Conservation (phyloP, 2,888 invertebrate genomes). For the Argyresthia goedartella region DNA sequence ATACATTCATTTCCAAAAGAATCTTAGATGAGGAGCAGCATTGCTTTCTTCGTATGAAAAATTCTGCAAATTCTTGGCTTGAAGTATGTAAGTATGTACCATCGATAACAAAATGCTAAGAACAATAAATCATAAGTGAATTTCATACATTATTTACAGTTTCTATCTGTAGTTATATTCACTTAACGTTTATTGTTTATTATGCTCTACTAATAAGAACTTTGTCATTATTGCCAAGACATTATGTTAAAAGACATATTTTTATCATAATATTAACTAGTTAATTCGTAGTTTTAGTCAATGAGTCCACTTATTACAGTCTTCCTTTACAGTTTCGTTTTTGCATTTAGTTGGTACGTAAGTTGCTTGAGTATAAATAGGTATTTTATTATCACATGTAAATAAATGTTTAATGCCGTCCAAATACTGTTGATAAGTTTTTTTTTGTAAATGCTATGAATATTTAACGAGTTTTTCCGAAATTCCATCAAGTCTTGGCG, state of each 20-base stretch:
- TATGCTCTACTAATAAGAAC: background rate
- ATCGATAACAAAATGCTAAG: no score
- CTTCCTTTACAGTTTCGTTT: constrained; percentile 39
- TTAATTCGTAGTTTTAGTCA: constrained; percentile 33
- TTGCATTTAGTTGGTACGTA: constrained; percentile 61
- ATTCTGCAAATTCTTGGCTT: background rate
- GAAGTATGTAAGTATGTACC: background rate
- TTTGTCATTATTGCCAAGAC: constrained; percentile 7
- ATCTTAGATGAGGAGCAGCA: background rate
- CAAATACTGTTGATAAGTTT: constrained; percentile 24
- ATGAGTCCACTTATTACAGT: constrained; percentile 36
- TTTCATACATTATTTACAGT: constrained; percentile 1
- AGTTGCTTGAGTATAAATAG: constrained; percentile 30
- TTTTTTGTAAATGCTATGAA: background rate
- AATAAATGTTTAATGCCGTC: constrained; percentile 37
- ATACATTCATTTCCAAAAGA: background rate
- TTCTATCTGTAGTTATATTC: background rate
- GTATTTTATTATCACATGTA: background rate
- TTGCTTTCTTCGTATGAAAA: background rate
- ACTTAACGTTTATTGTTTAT: background rate
- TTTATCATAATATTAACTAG: constrained; percentile 5
- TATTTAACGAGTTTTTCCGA: background rate
- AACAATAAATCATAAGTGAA: no score
- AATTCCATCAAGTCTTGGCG: no score
- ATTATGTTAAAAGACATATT: no score